These are phyloP conservation scores for Artemia sinica DNA, from an alignment of 2,888 invertebrate species.

Conservation along the genomic window DNA sequence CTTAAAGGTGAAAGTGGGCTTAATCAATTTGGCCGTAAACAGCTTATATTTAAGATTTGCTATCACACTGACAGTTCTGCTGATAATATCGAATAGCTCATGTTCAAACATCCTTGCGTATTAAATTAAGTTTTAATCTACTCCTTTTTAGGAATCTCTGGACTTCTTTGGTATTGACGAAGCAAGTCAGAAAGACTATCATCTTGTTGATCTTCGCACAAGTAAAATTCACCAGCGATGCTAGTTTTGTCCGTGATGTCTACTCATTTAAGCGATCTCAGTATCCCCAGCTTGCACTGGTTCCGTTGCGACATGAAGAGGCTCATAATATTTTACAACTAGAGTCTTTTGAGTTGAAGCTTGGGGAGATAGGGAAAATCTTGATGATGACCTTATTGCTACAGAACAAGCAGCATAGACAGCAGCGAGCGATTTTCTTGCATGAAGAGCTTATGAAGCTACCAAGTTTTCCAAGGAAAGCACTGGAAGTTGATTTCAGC, in stretches of 20 bases:
- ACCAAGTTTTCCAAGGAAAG: conserved; percentile 93
- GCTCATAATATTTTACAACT: conserved; percentile 76
- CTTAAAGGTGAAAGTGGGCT: too few species aligned
- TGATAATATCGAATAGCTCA: too few species aligned
- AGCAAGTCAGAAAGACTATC: conserved; percentile 67
- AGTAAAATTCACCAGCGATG: conserved; percentile 93
- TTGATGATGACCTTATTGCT: conserved; percentile 35
- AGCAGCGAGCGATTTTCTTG: conserved; percentile 84
- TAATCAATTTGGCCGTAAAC: too few species aligned
- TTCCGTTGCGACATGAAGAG: conserved; percentile 77
- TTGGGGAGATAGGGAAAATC: conserved; percentile 87
- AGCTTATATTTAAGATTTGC: too few species aligned
- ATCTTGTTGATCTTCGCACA: conserved; percentile 93
- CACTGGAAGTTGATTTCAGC: conserved; percentile 86
- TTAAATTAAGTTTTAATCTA: too few species aligned
- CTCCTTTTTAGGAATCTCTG: conserved; percentile 47
- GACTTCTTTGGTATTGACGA: conserved; percentile 96
- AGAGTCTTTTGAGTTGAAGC: conserved; percentile 78
- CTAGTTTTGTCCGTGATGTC: conserved; percentile 84
- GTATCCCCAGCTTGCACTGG: conserved; percentile 85
- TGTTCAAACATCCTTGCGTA: too few species aligned
- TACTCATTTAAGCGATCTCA: conserved; percentile 91
- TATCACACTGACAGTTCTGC: too few species aligned
- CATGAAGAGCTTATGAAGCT: conserved; percentile 97
- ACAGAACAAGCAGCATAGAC: conserved; percentile 31